Evolutionary conservation across 2,797 vertebrate species (phyloP).

Genomic region (Numenius phaeopus): DNA sequence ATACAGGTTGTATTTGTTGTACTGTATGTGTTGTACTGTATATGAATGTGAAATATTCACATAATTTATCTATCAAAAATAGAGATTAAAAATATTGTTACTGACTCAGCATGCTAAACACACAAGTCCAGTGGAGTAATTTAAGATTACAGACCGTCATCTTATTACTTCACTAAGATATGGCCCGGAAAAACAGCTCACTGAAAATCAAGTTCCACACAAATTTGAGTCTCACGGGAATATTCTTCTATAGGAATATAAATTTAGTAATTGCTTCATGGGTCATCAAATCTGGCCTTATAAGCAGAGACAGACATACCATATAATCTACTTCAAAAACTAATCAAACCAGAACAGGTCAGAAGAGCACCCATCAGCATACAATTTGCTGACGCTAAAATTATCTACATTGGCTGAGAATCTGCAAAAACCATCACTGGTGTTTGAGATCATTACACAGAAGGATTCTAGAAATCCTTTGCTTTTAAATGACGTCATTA

Average conservation of each 20-base stretch:
- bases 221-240: not conserved
- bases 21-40: rapidly evolving
- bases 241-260: not conserved
- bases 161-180: not conserved
- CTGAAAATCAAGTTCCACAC: not conserved
- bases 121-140: not conserved
- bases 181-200: not conserved
- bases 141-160: not conserved
- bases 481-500: not conserved
- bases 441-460: not conserved
- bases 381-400: not conserved
- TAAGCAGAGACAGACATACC: not conserved
- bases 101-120: not conserved
- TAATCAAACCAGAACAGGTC: not conserved
- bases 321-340: not conserved
- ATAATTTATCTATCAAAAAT: not conserved
- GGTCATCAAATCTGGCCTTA: not conserved
- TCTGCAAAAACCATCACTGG: not conserved
- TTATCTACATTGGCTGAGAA: not conserved
- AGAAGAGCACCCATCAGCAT: not conserved
- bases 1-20: no score
- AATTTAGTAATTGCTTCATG: not conserved
- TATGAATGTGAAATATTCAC: not conserved
- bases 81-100: not conserved
- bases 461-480: not conserved